Percentiles rank a stretch among this genome's conserved stretches.
phyloP scores from a whole-genome alignment of 2,797 vertebrate species.

The Phrynocephalus vlangalii region DNA sequence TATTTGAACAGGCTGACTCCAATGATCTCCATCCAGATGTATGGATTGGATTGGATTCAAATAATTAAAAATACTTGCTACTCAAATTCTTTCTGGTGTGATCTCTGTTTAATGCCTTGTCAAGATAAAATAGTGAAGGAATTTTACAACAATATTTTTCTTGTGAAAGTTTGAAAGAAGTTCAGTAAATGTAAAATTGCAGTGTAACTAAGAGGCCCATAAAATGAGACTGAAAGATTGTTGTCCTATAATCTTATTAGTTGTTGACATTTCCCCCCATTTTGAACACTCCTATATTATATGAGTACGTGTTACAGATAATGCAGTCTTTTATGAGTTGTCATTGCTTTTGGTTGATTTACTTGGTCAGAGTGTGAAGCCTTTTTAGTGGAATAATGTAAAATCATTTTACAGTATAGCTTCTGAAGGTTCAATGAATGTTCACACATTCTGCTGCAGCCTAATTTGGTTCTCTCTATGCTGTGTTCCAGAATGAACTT shows the following conservation, averaged over 20 bases:
- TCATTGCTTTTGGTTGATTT: fast-evolving
- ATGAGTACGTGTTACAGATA: neutral
- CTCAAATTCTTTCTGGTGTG: constrained; percentile 58
- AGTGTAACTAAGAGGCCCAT: constrained; percentile 67
- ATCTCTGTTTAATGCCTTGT: constrained; percentile 62
- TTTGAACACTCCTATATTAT: constrained; percentile 47
- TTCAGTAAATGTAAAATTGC: constrained; percentile 67
- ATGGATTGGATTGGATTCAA: neutral
- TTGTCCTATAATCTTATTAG: constrained; percentile 13
- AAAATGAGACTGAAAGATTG: constrained; percentile 52
- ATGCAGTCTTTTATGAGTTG: neutral
- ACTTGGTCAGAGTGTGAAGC: neutral
- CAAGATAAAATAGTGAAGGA: constrained; percentile 68
- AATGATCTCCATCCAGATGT: neutral
- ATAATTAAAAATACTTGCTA: constrained; percentile 42
- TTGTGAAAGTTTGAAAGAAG: constrained; percentile 67
- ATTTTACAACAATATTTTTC: constrained; percentile 59
- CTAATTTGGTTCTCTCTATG: constrained; percentile 47
- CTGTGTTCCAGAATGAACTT: constrained; percentile 90
- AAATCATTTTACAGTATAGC: neutral
- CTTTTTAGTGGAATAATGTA: neutral
- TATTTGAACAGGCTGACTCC: constrained; percentile 10
- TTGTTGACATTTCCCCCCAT: constrained; percentile 31
- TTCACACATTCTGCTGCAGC: neutral
- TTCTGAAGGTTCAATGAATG: constrained; percentile 7